phyloP scores from a whole-genome alignment of 2,113 vertebrate genomes.

The Thermophis baileyi region DNA sequence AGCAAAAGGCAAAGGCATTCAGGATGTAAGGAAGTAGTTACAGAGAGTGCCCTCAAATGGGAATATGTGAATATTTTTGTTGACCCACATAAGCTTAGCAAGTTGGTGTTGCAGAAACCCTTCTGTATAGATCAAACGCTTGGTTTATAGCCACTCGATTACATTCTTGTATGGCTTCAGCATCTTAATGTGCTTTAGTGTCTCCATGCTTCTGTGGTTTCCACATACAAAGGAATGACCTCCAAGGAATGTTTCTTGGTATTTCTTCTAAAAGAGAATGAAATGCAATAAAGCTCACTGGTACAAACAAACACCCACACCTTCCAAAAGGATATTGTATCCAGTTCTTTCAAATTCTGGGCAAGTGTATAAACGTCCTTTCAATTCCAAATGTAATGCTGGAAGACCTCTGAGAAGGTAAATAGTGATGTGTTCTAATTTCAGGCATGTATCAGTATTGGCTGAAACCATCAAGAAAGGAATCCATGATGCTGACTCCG shows the following conservation, averaged over 20 bases:
- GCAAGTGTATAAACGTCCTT: constrained; percentile 4
- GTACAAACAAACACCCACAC: constrained; percentile 8
- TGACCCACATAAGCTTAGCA: not conserved
- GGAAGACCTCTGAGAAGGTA: not conserved
- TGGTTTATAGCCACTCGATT: not conserved
- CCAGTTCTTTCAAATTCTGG: not conserved
- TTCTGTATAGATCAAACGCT: not conserved
- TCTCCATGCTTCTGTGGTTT: constrained; percentile 35
- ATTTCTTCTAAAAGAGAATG: constrained; percentile 38
- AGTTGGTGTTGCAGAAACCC: not conserved
- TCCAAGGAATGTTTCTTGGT: constrained; percentile 62
- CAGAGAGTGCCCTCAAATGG: not conserved
- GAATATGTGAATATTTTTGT: not conserved
- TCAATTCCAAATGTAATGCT: not conserved
- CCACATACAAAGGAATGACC: constrained; percentile 47
- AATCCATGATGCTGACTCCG: constrained; percentile 95
- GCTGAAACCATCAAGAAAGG: constrained; percentile 98
- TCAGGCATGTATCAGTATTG: constrained; percentile 92
- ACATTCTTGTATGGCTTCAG: not conserved
- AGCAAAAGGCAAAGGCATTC: not conserved
- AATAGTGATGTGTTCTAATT: constrained; percentile 63
- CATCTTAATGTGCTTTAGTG: not conserved
- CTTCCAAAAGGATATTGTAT: constrained; percentile 12
- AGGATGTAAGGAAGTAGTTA: not conserved
- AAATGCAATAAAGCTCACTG: constrained; percentile 22